Percentiles rank a stretch among this genome's conserved stretches.
Evolutionary conservation across 2,888 invertebrate species (phyloP).

Genomic region (Platycnemis pennipes): DNA sequence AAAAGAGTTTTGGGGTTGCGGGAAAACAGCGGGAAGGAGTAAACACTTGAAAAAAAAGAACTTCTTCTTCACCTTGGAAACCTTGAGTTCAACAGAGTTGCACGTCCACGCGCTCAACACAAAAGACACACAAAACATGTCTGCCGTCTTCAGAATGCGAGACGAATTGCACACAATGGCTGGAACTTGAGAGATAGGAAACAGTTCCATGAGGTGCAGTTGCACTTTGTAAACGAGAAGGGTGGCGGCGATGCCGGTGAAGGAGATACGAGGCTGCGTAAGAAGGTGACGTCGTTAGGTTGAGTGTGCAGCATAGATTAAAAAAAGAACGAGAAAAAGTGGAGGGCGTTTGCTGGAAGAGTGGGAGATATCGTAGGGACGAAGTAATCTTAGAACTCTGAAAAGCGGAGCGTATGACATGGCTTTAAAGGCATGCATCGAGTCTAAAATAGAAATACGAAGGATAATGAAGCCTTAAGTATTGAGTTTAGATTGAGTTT

Average conservation of each 20-base stretch:
- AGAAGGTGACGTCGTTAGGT: not conserved
- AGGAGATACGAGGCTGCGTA: not conserved
- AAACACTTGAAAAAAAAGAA: not conserved
- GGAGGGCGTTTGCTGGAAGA: not conserved
- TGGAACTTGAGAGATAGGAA: slow-evolving; percentile 1
- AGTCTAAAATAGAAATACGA: no score
- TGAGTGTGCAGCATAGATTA: not conserved
- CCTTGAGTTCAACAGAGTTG: not conserved
- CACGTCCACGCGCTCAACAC: not conserved
- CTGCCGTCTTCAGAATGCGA: slow-evolving; percentile 3
- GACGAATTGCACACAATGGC: slow-evolving; percentile 53
- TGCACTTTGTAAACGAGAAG: not conserved
- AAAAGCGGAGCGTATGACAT: no score
- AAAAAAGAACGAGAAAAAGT: not conserved
- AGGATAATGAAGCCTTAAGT: no score
- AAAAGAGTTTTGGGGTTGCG: not conserved
- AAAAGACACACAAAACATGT: slow-evolving; percentile 24
- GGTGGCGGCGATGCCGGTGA: not conserved
- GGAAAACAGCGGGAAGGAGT: slow-evolving; percentile 11
- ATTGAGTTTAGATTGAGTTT: no score
- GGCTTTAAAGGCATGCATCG: no score
- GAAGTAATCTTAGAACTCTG: no score
- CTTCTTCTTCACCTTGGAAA: not conserved
- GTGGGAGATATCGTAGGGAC: no score
- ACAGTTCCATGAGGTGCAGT: not conserved